phyloP scores from a whole-genome alignment of 2,888 invertebrate species.

The Drosophila setosimentum region DNA sequence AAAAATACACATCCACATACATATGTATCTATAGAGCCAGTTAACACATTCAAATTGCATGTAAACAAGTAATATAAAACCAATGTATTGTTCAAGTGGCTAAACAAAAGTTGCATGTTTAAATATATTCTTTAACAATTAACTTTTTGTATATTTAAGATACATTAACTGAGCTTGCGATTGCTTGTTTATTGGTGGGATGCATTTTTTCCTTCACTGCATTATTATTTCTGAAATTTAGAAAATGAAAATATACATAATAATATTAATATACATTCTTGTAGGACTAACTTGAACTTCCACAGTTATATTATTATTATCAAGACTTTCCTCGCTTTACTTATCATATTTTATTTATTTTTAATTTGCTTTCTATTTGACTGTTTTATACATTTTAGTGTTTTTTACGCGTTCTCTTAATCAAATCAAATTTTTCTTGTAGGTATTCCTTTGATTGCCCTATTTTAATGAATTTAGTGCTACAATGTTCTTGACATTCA shows the following conservation, averaged over 20 bases:
- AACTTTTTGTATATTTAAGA: neutral
- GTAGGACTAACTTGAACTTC: neutral
- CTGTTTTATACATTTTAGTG: neutral
- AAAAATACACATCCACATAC: neutral
- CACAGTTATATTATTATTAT: neutral
- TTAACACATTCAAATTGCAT: neutral
- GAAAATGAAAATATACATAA: neutral
- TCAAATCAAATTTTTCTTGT: neutral
- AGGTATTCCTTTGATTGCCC: neutral
- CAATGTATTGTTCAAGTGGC: too few species aligned
- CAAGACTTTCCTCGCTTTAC: neutral
- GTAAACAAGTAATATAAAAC: neutral
- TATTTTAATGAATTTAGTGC: neutral
- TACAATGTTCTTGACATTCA: neutral
- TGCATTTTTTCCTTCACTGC: neutral
- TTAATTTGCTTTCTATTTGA: neutral
- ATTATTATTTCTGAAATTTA: neutral
- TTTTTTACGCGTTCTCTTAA: neutral
- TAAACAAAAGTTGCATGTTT: too few species aligned
- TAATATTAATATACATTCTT: too few species aligned
- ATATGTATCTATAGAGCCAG: neutral
- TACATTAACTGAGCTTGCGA: neutral
- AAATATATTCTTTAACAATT: neutral
- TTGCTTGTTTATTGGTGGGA: neutral
- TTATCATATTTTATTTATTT: neutral